A percentile compares a stretch with the other conserved stretches of the same genome.
Evolutionary conservation across 2,888 invertebrate genomes (phyloP).

Genomic region (Lasioglossum lativentre): DNA sequence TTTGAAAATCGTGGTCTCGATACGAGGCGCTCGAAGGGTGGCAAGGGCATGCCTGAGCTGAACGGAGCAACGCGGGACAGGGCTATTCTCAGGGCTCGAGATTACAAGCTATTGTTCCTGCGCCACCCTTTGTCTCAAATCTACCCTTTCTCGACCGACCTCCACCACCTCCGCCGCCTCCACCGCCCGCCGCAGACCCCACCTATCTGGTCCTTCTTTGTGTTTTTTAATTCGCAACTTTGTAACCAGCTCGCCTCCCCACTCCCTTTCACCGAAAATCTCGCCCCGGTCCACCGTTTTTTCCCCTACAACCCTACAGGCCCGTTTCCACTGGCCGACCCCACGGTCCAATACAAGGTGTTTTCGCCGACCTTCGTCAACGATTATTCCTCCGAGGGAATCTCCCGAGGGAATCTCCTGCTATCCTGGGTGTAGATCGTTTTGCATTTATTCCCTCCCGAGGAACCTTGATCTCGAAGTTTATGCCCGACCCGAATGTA

Average conservation of each 20-base stretch:
- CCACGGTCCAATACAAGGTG: slow-evolving; percentile 52
- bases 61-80: slow-evolving; percentile 72
- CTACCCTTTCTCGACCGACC: slow-evolving; percentile 72
- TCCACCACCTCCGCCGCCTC: slow-evolving; percentile 40
- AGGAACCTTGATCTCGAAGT: slow-evolving; percentile 35
- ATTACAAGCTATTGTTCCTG: slow-evolving; percentile 84
- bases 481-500: slow-evolving; percentile 34
- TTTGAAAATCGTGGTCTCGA: slow-evolving; percentile 64
- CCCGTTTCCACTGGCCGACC: slow-evolving; percentile 50
- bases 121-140: slow-evolving; percentile 83
- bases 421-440: slow-evolving; percentile 37
- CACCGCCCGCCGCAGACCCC: slow-evolving; percentile 34
- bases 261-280: slow-evolving; percentile 57
- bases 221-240: slow-evolving; percentile 82
- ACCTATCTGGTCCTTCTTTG: slow-evolving; percentile 78
- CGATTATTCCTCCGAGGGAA: slow-evolving; percentile 65
- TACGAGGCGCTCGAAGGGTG: slow-evolving; percentile 48
- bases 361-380: slow-evolving; percentile 66
- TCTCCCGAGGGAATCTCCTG: slow-evolving; percentile 49
- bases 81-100: slow-evolving; percentile 82
- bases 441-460: slow-evolving; percentile 49
- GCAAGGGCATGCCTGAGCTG: slow-evolving; percentile 64
- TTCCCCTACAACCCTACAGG: slow-evolving; percentile 17
- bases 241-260: slow-evolving; percentile 72
- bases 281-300: slow-evolving; percentile 34